These are phyloP conservation scores for Goniozus legneri DNA, from an alignment of 1,140 invertebrate species.

Conservation along the genomic window DNA sequence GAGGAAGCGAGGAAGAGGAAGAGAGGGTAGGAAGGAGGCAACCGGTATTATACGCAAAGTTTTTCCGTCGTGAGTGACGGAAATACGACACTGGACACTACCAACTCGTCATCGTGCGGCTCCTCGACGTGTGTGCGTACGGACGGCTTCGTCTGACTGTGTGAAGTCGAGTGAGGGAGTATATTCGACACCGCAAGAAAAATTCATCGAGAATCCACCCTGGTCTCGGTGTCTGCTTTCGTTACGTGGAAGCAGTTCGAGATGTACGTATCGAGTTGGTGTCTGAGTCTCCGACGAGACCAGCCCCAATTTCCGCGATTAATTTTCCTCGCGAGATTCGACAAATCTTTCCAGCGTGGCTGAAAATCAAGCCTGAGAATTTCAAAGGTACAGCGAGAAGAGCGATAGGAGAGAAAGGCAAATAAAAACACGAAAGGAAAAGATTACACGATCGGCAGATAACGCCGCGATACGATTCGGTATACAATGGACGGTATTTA, in stretches of 20 bases:
- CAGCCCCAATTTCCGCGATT: too few species aligned
- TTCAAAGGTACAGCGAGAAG: too few species aligned
- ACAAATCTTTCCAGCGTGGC: too few species aligned
- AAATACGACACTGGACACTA: conserved; percentile 18
- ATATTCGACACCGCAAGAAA: neutral
- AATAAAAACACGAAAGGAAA: neutral
- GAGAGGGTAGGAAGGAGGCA: too few species aligned
- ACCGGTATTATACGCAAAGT: too few species aligned
- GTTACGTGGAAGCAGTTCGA: neutral
- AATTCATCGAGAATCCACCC: neutral
- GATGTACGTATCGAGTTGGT: neutral
- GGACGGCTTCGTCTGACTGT: neutral
- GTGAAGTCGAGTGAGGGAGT: neutral
- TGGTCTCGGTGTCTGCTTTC: neutral
- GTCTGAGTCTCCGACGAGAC: too few species aligned
- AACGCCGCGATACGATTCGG: neutral
- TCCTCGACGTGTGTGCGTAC: too few species aligned
- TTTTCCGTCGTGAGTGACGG: conserved; percentile 12
- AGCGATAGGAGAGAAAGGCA: too few species aligned
- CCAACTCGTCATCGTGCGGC: conserved; percentile 15
- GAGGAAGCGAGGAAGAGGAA: conserved; percentile 15
- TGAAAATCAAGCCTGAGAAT: too few species aligned
- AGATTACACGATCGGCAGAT: neutral
- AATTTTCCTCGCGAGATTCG: too few species aligned
- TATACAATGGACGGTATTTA: neutral